Base-by-base conservation (phyloP, 2,888 invertebrate species). In the Mechanitis messenoides region DNA sequence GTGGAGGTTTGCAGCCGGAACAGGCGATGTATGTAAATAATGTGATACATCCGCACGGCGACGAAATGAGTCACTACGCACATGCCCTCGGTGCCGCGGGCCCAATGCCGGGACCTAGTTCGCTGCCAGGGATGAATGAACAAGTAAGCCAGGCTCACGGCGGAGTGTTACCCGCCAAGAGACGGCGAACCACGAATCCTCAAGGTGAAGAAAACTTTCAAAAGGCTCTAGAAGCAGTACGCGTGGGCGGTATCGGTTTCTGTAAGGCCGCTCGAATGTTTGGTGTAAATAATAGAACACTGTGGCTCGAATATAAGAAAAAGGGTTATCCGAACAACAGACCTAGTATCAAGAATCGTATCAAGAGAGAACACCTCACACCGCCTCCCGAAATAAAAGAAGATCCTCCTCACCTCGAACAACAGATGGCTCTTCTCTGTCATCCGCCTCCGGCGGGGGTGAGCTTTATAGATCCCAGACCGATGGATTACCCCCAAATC, bases 281-380 rank as follows among this genome's bases (percentile, higher is more conserved):
- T 80, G 96, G 96, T 42, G 95, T 96, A 20, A 96, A 96, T 83
- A 96, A 96, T 83, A 91, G 96, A 61, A 96, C 96, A 0, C 87
- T 96, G 2, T 96, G 96, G 96, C 86, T 96, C 47, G 96, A 96
- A 77, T 96, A 95, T 78, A 95, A 95, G 76, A 95, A 95, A 80
- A 93, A 94, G 54, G 96, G 96, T 0, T 96, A 96, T 80, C 95
- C 95, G 1, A 94, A 95, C 74, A 94, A 93, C 76, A 90, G 95
- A 70, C 93, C 95, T 12, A 95, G 95, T 77, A 93, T 95, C 69
- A 95, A 95, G 76, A 94, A 93, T 69, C 90, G 95, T 56, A 94
- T 95, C 60, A 94, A 94, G 69, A 92, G 93, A 64, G 93, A 93
- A 74, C 92, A 92, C 77, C 87, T 92, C 53, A 91, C 93, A 31